Evolutionary conservation across 2,797 vertebrate genomes (phyloP).

Genomic region (Luscinia luscinia): DNA sequence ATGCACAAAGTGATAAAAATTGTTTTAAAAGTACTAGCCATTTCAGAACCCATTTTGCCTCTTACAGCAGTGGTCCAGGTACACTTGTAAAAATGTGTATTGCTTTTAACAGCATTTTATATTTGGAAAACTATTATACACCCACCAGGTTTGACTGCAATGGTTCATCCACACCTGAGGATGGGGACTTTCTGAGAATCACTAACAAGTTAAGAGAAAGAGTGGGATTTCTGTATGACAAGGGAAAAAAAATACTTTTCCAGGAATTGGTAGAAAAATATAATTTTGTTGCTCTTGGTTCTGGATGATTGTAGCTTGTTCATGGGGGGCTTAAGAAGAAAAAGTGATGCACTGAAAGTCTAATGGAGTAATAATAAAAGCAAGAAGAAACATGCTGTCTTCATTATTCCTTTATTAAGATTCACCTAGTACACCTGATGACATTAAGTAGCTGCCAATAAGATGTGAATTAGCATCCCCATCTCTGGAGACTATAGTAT

Average conservation of each 20-base stretch:
- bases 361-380: constrained; percentile 9
- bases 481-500: neutral
- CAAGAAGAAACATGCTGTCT: neutral
- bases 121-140: neutral
- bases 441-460: constrained; percentile 26
- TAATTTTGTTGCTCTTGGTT: accelerated
- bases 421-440: constrained; percentile 17
- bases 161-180: neutral
- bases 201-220: neutral
- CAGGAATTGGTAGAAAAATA: neutral
- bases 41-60: neutral
- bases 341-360: neutral
- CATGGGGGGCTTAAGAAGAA: neutral
- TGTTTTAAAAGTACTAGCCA: neutral
- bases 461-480: constrained; percentile 3
- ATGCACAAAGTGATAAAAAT: neutral
- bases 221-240: neutral
- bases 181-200: neutral
- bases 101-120: neutral
- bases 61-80: neutral
- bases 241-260: neutral
- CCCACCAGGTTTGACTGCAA: neutral
- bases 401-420: constrained; percentile 47
- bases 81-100: neutral
- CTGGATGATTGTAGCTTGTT: neutral